Percentiles rank a stretch among this genome's conserved stretches.
These are phyloP conservation scores for Nephotettix cincticeps DNA, from an alignment of 1,140 invertebrate genomes.

Conservation along the genomic window DNA sequence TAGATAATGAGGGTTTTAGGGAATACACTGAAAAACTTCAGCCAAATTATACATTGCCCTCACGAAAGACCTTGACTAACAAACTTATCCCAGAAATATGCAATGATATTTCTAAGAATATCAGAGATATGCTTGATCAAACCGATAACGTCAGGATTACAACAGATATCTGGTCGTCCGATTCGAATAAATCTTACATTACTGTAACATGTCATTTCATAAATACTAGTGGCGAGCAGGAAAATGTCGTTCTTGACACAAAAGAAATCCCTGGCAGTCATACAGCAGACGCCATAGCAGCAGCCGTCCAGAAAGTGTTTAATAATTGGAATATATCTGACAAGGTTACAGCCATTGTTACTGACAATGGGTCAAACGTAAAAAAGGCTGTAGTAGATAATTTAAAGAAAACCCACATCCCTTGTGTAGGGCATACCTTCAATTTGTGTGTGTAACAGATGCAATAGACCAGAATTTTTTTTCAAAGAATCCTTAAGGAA, in stretches of 20 bases:
- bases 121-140: not conserved
- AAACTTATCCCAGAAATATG: slow-evolving; percentile 16
- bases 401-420: not conserved
- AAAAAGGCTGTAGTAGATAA: not conserved
- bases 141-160: not conserved
- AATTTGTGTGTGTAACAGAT: not conserved
- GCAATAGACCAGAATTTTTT: not conserved
- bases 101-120: not conserved
- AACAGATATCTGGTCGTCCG: slow-evolving; percentile 18
- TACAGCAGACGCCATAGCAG: not conserved
- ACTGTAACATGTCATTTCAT: slow-evolving; percentile 28
- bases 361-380: not conserved
- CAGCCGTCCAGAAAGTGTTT: not conserved
- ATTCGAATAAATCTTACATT: not conserved
- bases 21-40: slow-evolving; percentile 22
- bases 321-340: not conserved
- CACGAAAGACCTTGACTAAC: slow-evolving; percentile 2
- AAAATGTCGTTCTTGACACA: slow-evolving; percentile 15
- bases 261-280: not conserved
- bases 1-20: slow-evolving; percentile 21
- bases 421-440: not conserved
- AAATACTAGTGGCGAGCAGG: not conserved
- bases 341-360: not conserved
- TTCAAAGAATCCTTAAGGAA: not conserved
- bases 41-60: slow-evolving; percentile 10